These are phyloP conservation scores for Sterrhoptilus dennistouni DNA, from an alignment of 2,113 vertebrate species.

Conservation along the genomic window DNA sequence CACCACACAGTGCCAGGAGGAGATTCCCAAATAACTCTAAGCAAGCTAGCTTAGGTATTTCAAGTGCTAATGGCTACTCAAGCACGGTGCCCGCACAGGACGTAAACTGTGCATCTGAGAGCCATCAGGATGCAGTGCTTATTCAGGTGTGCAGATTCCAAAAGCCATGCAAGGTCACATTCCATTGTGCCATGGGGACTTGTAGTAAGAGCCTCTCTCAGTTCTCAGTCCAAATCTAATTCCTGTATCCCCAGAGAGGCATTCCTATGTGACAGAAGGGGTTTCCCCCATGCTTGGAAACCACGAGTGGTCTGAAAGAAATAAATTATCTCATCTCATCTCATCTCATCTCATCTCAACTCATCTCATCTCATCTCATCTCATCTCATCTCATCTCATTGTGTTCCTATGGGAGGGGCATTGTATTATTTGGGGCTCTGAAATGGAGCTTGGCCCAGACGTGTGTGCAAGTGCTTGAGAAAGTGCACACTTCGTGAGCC, in stretches of 20 bases:
- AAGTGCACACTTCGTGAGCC: neutral
- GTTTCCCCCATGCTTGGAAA: neutral
- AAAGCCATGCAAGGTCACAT: neutral
- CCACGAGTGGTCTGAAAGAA: neutral
- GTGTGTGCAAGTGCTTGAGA: neutral
- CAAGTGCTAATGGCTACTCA: neutral
- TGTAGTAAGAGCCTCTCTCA: neutral
- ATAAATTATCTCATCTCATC: neutral
- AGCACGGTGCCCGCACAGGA: neutral
- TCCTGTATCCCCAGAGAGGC: rapidly evolving
- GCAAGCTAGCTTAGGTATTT: neutral
- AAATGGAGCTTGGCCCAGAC: neutral
- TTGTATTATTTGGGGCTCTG: neutral
- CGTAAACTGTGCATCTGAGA: neutral
- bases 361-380: too few species aligned
- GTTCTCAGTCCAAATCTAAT: neutral
- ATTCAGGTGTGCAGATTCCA: constrained; percentile 11
- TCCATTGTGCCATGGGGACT: neutral
- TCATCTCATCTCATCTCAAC: too few species aligned
- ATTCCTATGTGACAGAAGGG: neutral
- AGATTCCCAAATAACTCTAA: neutral
- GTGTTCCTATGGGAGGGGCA: neutral
- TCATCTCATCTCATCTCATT: neutral
- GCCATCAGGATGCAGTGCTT: neutral
- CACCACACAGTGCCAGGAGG: neutral